Base-by-base conservation (phyloP, 2,888 invertebrate species). In the Volucella zonaria region DNA sequence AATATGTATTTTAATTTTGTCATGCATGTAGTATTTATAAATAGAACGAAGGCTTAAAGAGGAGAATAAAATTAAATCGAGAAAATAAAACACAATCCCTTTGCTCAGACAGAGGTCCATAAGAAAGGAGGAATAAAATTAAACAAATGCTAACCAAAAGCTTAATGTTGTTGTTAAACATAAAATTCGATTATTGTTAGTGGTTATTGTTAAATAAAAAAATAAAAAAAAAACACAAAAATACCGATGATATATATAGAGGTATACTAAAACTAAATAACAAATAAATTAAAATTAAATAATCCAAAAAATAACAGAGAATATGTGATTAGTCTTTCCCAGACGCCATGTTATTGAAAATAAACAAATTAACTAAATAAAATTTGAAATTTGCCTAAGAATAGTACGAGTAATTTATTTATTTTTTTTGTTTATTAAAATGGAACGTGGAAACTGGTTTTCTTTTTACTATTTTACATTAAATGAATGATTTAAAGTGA, bases 241-340 rank as follows among this genome's bases (percentile, higher is more conserved):
- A 68, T 79, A 80, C 58, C 54, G 66, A 64, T 77, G 51, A 58
- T 52, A 75, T 51, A 52, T 51, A 9, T 31, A 70, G 70, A 74
- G 11, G 42, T 52, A 66, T 51, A 87, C 67, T 77, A 75, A 66
- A 82, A 86, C 67, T 66, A 83, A 75, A 73, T 64, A 71, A 87
- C 82, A 75, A 49, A 64, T 68, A 68, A 70, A 61, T 71, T 56
- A 58, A 68, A 70, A 61, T 71, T 56, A 58, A 77, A 75, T 71
- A 49, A 31, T 31, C 4, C 4, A 31, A 51, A 74, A 73, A 68
- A 76, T 86, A 66, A 86, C 56, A 79, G 83, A 86, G 80, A 86
- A 88, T 89, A 90, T 91, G 92, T 91, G 92, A 89, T 92, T 91
- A 92, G 92, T 92, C 92, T 92, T 92, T 92, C 92, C 92, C 91